Percentiles rank a stretch among this genome's conserved stretches.
Evolutionary conservation across 2,888 invertebrate species (phyloP).

Genomic region (Ophion slaviceki): DNA sequence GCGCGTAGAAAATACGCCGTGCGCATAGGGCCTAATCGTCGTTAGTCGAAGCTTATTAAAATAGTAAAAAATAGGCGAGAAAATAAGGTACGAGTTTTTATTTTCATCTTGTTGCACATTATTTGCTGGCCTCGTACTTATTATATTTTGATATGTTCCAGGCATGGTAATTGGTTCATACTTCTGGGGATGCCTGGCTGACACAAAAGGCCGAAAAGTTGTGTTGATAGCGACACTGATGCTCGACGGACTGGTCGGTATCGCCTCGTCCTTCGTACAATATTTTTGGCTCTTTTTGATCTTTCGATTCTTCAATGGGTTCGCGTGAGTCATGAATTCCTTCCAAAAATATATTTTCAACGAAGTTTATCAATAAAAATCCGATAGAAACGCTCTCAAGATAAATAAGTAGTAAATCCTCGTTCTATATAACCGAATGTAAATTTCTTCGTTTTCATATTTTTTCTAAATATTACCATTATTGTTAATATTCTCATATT

Average conservation of each 20-base stretch:
- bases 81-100: background rate
- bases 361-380: too few relatives aligned
- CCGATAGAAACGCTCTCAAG: too few relatives aligned
- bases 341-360: background rate
- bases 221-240: slow-evolving; percentile 90
- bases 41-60: background rate
- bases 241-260: slow-evolving; percentile 89
- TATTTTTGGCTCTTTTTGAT: slow-evolving; percentile 89
- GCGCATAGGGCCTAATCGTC: too few relatives aligned
- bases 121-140: background rate
- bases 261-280: slow-evolving; percentile 90
- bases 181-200: slow-evolving; percentile 93
- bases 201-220: slow-evolving; percentile 91
- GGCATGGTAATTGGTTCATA: slow-evolving; percentile 94
- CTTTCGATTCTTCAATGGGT: slow-evolving; percentile 91
- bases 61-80: background rate
- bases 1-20: too few relatives aligned
- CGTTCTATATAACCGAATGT: too few relatives aligned
- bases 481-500: background rate
- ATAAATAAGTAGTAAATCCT: too few relatives aligned
- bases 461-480: background rate
- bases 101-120: background rate
- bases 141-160: slow-evolving; percentile 74
- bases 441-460: too few relatives aligned
- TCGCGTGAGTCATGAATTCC: slow-evolving; percentile 88